Base-by-base conservation (phyloP, 2,797 vertebrate species). In the Thalassophryne amazonica region DNA sequence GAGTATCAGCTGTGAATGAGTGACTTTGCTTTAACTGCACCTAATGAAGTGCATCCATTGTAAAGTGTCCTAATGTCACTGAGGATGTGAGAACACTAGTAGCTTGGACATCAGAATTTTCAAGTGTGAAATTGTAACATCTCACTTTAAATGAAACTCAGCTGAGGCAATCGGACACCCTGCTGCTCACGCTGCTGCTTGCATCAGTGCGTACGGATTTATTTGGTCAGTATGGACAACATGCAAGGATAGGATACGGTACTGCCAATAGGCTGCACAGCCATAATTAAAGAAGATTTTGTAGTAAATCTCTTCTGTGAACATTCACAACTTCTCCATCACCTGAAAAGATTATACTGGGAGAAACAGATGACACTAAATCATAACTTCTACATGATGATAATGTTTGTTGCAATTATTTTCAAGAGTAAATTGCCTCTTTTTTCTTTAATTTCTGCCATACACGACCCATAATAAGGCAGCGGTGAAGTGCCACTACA, bases 381-480 rank as follows among this genome's bases (percentile, higher is more conserved):
- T 53, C 50, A 31, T 49, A 50, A 27, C 25, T 36, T 41, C 4
- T 23, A 23, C 18, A 25, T 38, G 40, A 18, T 42, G 25, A 38
- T 55, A 29, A 57, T 52, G 35, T 54, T n/a, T 60, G 46, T 33
- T 34, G 31, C 34, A 62, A 58, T 70, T 51, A 66, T 67, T 41
- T 43, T 63, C 66, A 30, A 59, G 29, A 61, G 18, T 46, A 31
- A 75, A 81, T 47, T 58, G 61, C 27, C 20, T 54, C 22, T 32
- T 42, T 12, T 47, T 23, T n/a, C n/a, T 52, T 73, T 56, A 71
- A 66, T 81, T 40, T 56, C 46, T 38, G 62, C 41, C 66, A 76
- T 83, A 76, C 86, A 75, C 35, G 20, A 69, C 25, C 24, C 33
- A 45, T 73, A 81, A 84, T 72, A 78, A 86, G 76, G 68, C 52